Evolutionary conservation across 2,888 invertebrate species (phyloP), one percentile per base, ranked within the genome.

Genomic region (Cephus sareptanus): DNA sequence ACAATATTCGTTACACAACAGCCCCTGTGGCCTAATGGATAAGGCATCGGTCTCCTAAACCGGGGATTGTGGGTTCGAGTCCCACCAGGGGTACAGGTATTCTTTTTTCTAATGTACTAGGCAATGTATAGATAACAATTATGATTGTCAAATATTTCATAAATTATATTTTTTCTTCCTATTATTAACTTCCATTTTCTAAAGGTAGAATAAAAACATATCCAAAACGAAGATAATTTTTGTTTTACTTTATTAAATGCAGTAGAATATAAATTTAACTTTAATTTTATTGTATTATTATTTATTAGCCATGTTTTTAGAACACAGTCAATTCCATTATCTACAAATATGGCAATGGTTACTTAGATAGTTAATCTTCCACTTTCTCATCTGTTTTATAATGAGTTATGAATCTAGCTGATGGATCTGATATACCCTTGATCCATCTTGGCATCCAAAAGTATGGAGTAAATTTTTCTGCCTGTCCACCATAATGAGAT

Each of bases 31-130:
- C 95, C 95, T 95, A 95, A 95, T 95, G 95, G 95, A 95, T 95
- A 95, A 95, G 95, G 95, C 95, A 95, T 95, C 95, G 95, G 95
- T 95, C 95, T 95, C 95, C 95, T 95, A 95, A 95, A 95, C 95
- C 95, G 95, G 95, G 95, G 95, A 95, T 94, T 95, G 95, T 94
- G 95, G 95, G 95, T 95, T 95, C 95, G 95, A 95, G 95, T 95
- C 95, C 95, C 95, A 95, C 95, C 95, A 95, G 95, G 95, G 96
- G 96, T 96, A 95, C 92, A 77, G 31, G 56, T 1, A 56, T 70
- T 70, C 31, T 71, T 71, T 70, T 70, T 70, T 70, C 6, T 70
- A 33, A 70, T 70, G 1, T 70, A 12, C 13, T 70, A 30, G 13
- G 15, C 70, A 12, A 40, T 40, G 40, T 15, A 15, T 15, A 40